phyloP scores from a whole-genome alignment of 2,888 invertebrate species.

The Pocota personata region DNA sequence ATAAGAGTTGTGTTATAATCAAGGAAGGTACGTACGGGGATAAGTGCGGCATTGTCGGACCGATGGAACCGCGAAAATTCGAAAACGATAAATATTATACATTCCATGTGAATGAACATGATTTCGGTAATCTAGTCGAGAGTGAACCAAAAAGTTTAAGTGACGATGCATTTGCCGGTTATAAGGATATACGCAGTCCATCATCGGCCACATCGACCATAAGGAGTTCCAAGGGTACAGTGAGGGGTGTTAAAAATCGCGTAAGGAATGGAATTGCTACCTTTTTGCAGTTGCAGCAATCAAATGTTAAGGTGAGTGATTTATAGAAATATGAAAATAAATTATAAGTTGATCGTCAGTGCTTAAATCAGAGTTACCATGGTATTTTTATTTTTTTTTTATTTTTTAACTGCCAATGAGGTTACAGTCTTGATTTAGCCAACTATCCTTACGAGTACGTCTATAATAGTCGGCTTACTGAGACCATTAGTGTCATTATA shows the following conservation, averaged over 20 bases:
- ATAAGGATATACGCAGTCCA: slow-evolving; percentile 87
- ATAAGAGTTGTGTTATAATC: slow-evolving; percentile 75
- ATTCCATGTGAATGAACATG: slow-evolving; percentile 90
- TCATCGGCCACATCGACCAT: slow-evolving; percentile 88
- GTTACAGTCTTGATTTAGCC: too few relatives aligned
- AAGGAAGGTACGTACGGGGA: slow-evolving; percentile 76
- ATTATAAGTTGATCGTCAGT: too few relatives aligned
- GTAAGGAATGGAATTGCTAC: slow-evolving; percentile 97
- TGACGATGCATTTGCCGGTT: slow-evolving; percentile 91
- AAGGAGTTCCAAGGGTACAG: slow-evolving; percentile 95
- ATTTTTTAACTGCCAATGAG: too few relatives aligned
- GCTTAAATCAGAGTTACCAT: too few relatives aligned
- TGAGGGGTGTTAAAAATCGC: slow-evolving; percentile 96
- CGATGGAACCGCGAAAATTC: slow-evolving; percentile 82
- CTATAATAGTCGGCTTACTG: too few relatives aligned
- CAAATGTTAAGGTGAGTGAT: slow-evolving; percentile 89
- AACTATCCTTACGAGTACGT: too few relatives aligned
- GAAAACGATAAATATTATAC: slow-evolving; percentile 92
- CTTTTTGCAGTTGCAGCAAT: slow-evolving; percentile 92
- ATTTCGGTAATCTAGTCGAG: slow-evolving; percentile 77
- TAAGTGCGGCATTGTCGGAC: slow-evolving; percentile 76
- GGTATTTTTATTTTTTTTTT: too few relatives aligned
- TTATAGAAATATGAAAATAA: background rate
- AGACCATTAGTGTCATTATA: too few relatives aligned
- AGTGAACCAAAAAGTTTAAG: slow-evolving; percentile 77